Evolutionary conservation across 2,888 invertebrate species (phyloP).

Genomic region (Sarcophaga caerulescens): DNA sequence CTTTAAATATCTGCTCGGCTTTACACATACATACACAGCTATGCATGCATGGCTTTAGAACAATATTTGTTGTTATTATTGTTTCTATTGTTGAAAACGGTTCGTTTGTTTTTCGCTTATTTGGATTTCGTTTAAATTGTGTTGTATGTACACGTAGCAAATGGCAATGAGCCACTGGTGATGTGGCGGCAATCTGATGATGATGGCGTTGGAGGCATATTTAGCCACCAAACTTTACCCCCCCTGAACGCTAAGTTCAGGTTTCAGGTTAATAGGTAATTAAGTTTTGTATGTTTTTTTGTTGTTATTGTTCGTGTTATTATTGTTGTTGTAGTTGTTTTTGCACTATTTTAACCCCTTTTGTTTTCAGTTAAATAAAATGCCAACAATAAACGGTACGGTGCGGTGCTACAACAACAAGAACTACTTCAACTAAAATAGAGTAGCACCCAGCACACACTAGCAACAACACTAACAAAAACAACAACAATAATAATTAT

Average conservation of each 20-base stretch:
- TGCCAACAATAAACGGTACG: not conserved
- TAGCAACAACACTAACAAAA: not conserved
- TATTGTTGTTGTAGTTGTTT: not conserved
- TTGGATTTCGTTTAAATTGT: conserved; percentile 54
- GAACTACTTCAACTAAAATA: not conserved
- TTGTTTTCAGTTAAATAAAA: conserved; percentile 27
- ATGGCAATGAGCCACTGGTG: not conserved
- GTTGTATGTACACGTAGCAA: conserved; percentile 4
- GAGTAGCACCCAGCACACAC: conserved; percentile 14
- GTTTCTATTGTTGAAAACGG: conserved; percentile 31
- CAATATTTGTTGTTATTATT: conserved; percentile 21
- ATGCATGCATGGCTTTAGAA: conserved; percentile 3
- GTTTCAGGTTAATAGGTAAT: conserved; percentile 67
- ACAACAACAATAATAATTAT: too few species aligned
- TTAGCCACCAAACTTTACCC: not conserved
- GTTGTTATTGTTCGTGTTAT: not conserved
- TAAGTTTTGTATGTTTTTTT: conserved; percentile 58
- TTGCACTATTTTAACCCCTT: conserved; percentile 47
- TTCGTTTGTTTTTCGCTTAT: conserved; percentile 54
- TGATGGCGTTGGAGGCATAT: not conserved
- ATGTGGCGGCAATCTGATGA: not conserved
- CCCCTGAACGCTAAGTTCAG: conserved; percentile 42
- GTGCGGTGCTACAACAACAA: not conserved
- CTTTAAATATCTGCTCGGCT: not conserved
- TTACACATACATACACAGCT: not conserved